Percentiles rank a stretch among this genome's conserved stretches.
Evolutionary conservation across 2,797 vertebrate species (phyloP).

Genomic region (Echeneis naucrates): DNA sequence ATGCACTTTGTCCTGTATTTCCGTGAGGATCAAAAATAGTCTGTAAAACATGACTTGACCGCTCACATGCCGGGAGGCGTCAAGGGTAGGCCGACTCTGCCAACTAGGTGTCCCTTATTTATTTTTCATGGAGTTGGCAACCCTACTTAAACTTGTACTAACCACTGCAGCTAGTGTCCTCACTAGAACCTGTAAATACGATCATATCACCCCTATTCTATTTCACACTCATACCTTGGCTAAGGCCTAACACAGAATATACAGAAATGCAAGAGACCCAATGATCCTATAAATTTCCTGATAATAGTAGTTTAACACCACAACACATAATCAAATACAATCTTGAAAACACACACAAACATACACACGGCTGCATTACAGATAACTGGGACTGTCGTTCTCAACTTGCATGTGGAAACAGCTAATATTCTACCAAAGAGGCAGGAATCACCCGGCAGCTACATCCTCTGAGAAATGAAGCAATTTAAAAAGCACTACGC

Average conservation of each 20-base stretch:
- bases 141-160: too few species aligned
- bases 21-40: too few species aligned
- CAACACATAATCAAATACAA: conserved; percentile 40
- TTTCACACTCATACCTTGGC: conserved; percentile 23
- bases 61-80: too few species aligned
- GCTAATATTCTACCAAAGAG: conserved; percentile 73
- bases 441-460: conserved; percentile 75
- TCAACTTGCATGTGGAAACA: conserved; percentile 67
- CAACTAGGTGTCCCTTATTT: too few species aligned
- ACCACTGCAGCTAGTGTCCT: too few species aligned
- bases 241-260: not conserved
- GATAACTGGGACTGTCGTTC: conserved; percentile 57
- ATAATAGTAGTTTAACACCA: conserved; percentile 31
- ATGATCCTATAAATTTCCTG: conserved; percentile 23
- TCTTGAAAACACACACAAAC: conserved; percentile 18
- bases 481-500: conserved; percentile 83
- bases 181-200: too few species aligned
- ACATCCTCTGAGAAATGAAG: conserved; percentile 81
- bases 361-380: conserved; percentile 55
- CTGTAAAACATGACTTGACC: too few species aligned
- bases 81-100: too few species aligned
- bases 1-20: too few species aligned
- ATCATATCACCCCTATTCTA: too few species aligned
- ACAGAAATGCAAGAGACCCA: conserved; percentile 16
- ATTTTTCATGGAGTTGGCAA: too few species aligned